phyloP scores from a whole-genome alignment of 2,888 invertebrate species.

The Romanomermis culicivorax region DNA sequence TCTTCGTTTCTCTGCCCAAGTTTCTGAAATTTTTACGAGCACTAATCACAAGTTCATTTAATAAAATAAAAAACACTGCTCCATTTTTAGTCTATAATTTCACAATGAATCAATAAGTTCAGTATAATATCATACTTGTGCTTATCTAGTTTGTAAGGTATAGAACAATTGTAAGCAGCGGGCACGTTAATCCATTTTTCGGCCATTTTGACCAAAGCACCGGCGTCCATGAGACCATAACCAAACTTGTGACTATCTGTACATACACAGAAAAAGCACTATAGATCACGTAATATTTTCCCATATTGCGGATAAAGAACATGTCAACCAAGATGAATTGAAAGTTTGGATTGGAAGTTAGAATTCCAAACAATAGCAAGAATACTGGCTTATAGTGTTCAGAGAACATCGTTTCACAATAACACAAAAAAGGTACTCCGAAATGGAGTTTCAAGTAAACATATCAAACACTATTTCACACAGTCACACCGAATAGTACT shows the following conservation, averaged over 20 bases:
- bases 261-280: no score
- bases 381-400: no score
- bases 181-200: constrained; percentile 84
- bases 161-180: constrained; percentile 67
- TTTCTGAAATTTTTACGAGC: constrained; percentile 16
- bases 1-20: constrained; percentile 22
- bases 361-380: no score
- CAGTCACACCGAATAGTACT: no score
- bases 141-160: constrained; percentile 4
- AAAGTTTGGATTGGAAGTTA: no score
- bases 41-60: neutral
- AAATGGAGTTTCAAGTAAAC: no score
- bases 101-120: constrained; percentile 15
- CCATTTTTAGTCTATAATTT: neutral
- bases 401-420: no score
- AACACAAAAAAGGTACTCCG: no score
- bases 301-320: neutral
- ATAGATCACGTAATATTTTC: constrained; percentile 11
- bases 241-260: constrained; percentile 79
- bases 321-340: no score
- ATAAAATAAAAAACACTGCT: neutral
- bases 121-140: neutral
- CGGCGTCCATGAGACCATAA: constrained; percentile 92
- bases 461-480: no score
- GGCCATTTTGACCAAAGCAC: constrained; percentile 70